A percentile compares a stretch with the other conserved stretches of the same genome.
phyloP scores from a whole-genome alignment of 2,113 vertebrate species.

The Nothocercus julius region DNA sequence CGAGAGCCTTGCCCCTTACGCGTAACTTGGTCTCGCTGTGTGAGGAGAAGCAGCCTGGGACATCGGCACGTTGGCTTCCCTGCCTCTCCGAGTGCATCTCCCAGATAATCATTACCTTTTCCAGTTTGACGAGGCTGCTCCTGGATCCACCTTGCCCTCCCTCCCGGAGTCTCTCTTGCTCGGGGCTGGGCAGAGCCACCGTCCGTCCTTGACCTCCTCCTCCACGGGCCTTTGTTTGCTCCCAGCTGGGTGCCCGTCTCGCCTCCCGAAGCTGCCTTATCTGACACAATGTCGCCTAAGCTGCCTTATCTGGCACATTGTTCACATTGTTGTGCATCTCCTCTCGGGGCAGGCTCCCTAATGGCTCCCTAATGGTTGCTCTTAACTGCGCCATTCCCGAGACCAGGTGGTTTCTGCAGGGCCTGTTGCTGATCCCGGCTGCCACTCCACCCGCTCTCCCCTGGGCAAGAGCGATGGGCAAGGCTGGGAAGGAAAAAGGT shows the following conservation, averaged over 20 bases:
- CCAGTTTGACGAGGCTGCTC: neutral
- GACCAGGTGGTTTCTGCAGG: neutral
- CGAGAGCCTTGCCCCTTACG: fast-evolving
- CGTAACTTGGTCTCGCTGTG: neutral
- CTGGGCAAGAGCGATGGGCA: neutral
- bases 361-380: neutral
- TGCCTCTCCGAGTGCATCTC: neutral
- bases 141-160: constrained; percentile 11
- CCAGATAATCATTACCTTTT: neutral
- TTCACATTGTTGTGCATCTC: neutral
- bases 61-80: neutral
- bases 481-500: neutral
- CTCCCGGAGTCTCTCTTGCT: neutral
- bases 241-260: neutral
- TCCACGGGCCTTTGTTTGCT: neutral
- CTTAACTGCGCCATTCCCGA: neutral
- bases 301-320: no score
- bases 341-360: neutral
- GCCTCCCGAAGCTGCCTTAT: neutral
- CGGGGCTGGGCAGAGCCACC: neutral
- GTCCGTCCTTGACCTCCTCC: neutral
- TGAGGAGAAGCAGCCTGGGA: neutral
- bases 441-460: neutral
- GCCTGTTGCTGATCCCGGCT: constrained; percentile 5
- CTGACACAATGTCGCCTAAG: no score